Base-by-base conservation (phyloP, 2,888 invertebrate species). In the Spisula solida region DNA sequence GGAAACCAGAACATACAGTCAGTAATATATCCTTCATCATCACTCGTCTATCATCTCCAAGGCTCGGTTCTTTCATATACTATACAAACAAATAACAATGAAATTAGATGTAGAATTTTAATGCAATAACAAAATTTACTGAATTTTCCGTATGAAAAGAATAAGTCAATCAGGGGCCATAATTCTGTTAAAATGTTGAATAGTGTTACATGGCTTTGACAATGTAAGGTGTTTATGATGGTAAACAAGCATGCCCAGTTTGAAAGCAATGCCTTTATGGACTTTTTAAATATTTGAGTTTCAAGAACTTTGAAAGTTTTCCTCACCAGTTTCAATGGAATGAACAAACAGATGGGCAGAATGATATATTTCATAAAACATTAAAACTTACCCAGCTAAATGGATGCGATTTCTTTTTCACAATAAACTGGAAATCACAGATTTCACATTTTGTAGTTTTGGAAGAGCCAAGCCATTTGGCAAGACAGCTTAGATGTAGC, bases 371-470 rank as follows among this genome's bases (percentile, higher is more conserved):
- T 4, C 0, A 66, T 25, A 66, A 25, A 66, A 66, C 12, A 66
- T 12, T 66, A 20, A 34, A 55, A 90, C 91, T 89, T 95, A 97
- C 97, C 96, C 97, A 96, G 41, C 93, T 93, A 34, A 97, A 94
- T 1, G 97, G 96, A 91, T 96, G 97, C 60, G 97, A 95, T 85
- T 95, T 97, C 51, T 98, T 97, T 93, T 97, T 97, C 0, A 98
- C 98, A 31, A 97, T 96, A 94, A 98, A 98, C 85, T 97, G 97
- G 82, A 97, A 97, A 41, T 98, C 97, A 96, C 98, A 98, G 29
- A 98, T 97, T 95, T 98, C 98, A 95, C 98, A 98, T 89, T 97
- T 97, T 55, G 98, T 98, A 0, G 98, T 98, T 95, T 98, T 98
- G 1, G 98, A 98, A 4, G 97, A 96, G 41, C 97, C 97, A 56